A percentile compares a stretch with the other conserved stretches of the same genome.
These are phyloP conservation scores for Glaucomys volans DNA, from an alignment of 2,113 vertebrate species.

Conservation along the genomic window DNA sequence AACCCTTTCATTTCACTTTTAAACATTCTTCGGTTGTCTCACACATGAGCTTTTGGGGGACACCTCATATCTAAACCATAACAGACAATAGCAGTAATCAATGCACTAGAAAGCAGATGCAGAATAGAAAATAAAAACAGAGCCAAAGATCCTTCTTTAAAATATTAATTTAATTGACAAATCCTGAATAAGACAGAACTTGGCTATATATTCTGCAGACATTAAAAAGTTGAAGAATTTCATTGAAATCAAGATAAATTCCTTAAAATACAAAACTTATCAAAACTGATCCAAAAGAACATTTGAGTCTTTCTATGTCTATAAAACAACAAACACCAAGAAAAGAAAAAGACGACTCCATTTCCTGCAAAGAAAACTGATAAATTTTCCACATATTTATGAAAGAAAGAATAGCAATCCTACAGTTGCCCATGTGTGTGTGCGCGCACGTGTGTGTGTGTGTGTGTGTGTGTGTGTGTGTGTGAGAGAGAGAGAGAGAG, in stretches of 20 bases:
- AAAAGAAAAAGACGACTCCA: not conserved
- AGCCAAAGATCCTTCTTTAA: not conserved
- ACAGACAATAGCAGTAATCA: not conserved
- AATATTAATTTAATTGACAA: not conserved
- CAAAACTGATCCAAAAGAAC: not conserved
- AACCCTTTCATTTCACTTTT: too few species aligned
- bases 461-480: too few species aligned
- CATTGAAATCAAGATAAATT: not conserved
- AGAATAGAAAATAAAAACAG: not conserved
- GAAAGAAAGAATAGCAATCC: not conserved
- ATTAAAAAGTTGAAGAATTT: conserved; percentile 17
- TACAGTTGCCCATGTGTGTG: not conserved
- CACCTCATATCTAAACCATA: too few species aligned
- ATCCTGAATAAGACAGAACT: not conserved
- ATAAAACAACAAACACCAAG: not conserved
- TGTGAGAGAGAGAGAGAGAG: not conserved
- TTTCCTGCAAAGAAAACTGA: conserved; percentile 10
- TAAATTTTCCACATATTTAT: conserved; percentile 24
- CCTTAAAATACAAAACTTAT: not conserved
- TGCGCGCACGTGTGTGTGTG: too few species aligned
- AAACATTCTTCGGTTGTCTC: too few species aligned
- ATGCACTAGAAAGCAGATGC: not conserved
- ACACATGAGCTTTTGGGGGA: too few species aligned
- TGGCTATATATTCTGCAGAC: not conserved
- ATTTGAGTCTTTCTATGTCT: not conserved